Conservation (phyloP, 2,113 vertebrate species). For the Heteronetta atricapilla region DNA sequence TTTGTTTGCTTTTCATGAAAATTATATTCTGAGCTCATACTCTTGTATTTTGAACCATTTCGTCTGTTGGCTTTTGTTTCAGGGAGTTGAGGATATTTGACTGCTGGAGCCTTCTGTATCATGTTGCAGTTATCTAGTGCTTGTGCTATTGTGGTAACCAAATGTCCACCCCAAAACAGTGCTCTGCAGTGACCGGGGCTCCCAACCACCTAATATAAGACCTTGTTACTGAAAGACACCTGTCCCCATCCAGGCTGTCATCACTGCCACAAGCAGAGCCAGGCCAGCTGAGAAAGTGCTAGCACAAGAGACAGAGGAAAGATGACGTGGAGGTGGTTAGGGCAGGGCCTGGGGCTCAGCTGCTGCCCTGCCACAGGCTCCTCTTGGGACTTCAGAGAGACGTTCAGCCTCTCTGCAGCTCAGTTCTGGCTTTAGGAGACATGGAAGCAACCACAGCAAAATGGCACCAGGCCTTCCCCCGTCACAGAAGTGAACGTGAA, state of each 20-base stretch:
- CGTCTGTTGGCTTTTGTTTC: background rate
- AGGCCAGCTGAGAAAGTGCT: background rate
- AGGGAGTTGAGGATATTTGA: background rate
- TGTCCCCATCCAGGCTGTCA: background rate
- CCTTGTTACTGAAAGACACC: background rate
- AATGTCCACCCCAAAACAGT: background rate
- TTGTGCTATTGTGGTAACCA: background rate
- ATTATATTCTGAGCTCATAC: background rate
- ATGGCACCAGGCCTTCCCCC: background rate
- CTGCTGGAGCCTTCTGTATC: background rate
- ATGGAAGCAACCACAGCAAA: background rate
- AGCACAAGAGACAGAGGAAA: background rate
- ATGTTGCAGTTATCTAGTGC: background rate
- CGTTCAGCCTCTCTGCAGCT: background rate
- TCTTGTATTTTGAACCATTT: constrained; percentile 11
- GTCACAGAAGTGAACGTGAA: background rate
- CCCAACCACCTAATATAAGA: background rate
- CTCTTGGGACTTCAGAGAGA: background rate
- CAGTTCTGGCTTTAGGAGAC: background rate
- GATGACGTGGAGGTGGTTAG: no score
- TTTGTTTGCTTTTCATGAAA: background rate
- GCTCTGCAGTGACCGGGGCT: background rate
- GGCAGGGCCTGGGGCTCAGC: background rate
- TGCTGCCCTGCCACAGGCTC: background rate
- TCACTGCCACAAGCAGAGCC: background rate